These are phyloP conservation scores for Hyles euphorbiae DNA, from an alignment of 1,140 invertebrate species.

Conservation along the genomic window DNA sequence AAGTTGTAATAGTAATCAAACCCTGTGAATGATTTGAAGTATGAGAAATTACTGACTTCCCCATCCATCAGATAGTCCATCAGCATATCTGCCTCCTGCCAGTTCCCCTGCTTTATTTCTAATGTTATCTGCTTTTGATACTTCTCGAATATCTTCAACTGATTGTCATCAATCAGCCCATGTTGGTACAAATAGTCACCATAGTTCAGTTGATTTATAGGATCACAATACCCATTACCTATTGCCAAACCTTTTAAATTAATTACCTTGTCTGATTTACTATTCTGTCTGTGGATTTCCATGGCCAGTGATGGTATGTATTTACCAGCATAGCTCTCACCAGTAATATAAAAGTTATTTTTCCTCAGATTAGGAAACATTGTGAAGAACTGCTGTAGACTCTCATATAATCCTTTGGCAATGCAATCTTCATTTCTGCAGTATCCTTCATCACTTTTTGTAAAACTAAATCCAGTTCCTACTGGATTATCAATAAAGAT, in stretches of 20 bases:
- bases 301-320: constrained; percentile 86
- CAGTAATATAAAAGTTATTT: constrained; percentile 85
- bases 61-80: constrained; percentile 80
- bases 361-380: constrained; percentile 81
- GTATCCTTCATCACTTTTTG: constrained; percentile 77
- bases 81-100: constrained; percentile 77
- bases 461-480: constrained; percentile 86
- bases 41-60: constrained; percentile 78
- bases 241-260: constrained; percentile 81
- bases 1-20: constrained; percentile 89
- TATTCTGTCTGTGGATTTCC: constrained; percentile 82
- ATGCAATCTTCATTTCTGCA: constrained; percentile 79
- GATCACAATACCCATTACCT: constrained; percentile 82
- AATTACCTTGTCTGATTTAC: constrained; percentile 73
- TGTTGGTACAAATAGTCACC: constrained; percentile 80
- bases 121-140: constrained; percentile 75
- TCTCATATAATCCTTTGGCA: constrained; percentile 77
- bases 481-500: constrained; percentile 92
- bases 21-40: constrained; percentile 87
- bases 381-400: constrained; percentile 81
- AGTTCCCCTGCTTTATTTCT: constrained; percentile 79
- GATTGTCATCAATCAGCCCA: constrained; percentile 78
- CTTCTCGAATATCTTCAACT: constrained; percentile 75
- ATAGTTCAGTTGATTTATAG: constrained; percentile 79
- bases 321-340: constrained; percentile 92